Base-by-base conservation (phyloP, 2,888 invertebrate genomes). In the Apomyelois bistriatella region DNA sequence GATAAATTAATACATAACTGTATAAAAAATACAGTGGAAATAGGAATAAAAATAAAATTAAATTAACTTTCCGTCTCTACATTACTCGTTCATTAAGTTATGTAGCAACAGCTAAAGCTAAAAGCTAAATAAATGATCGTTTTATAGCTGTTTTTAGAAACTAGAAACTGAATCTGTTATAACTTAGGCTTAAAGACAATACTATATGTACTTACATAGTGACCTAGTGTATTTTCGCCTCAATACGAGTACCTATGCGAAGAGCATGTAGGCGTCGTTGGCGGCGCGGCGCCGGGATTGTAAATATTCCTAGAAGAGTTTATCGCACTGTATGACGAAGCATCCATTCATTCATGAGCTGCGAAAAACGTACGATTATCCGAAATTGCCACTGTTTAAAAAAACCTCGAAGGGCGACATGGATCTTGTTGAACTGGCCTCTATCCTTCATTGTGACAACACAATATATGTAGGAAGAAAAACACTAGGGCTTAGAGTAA, bases 321-420 rank as follows among this genome's bases (percentile, higher is more conserved):
- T 80, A 82, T 82, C 79, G 70, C 75, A 71, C 66, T 67, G 57
- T 64, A 68, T 60, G 60, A 62, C 62, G 65, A 72, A 76, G 65
- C 65, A 71, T 64, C 79, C 80, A 85, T 78, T 80, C 82, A 84
- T 83, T 78, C 79, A 79, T 75, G 82, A 73, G 66, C 84, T 69
- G 64, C 73, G 74, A 69, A 74, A 69, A 69, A 68, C 64, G 59
- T 57, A 63, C 54, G 54, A 53, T 59, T 64, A 62, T 62, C 64
- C 63, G 59, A 53, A 58, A 54, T 56, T 58, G 58, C 57, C 54
- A 62, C 58, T 58, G 62, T 64, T 60, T 65, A 62, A 57, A 58
- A 56, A 57, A 60, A 61, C 54, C 53, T 55, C 52, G 54, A 63
- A 67, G 58, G 59, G 53, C 57, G 56, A 37, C 57, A 54, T 47